These are phyloP conservation scores for Caretta caretta DNA, from an alignment of 2,113 vertebrate species.

Conservation along the genomic window DNA sequence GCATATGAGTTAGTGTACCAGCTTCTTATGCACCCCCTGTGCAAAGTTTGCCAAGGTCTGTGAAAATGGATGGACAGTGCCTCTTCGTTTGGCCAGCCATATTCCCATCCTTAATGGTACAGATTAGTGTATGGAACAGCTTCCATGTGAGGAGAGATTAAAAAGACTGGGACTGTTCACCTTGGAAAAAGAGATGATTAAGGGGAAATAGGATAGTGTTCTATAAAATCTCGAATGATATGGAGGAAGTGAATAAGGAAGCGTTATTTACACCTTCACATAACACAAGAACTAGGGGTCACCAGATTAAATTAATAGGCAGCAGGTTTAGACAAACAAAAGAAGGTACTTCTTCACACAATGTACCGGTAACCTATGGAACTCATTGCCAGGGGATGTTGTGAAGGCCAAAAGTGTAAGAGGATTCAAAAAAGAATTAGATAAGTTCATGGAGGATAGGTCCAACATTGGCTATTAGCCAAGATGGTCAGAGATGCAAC, in stretches of 20 bases:
- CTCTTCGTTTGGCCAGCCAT: neutral
- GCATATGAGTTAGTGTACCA: neutral
- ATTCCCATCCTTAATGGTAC: neutral
- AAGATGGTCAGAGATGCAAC: too few relatives aligned
- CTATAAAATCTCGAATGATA: neutral
- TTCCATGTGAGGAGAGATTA: too few relatives aligned
- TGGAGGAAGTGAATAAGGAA: neutral
- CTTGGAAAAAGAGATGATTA: neutral
- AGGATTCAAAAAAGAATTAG: too few relatives aligned
- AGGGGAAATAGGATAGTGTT: neutral
- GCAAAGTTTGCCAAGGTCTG: neutral
- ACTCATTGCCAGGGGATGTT: neutral
- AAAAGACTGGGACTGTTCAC: too few relatives aligned
- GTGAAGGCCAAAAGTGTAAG: too few relatives aligned
- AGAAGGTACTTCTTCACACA: neutral
- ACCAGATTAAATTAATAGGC: too few relatives aligned
- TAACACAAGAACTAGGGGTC: too few relatives aligned
- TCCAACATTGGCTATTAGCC: too few relatives aligned
- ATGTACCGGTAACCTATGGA: neutral
- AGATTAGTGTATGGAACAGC: too few relatives aligned
- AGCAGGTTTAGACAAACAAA: too few relatives aligned
- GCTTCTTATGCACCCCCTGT: neutral
- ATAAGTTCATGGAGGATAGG: too few relatives aligned
- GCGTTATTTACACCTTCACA: too few relatives aligned
- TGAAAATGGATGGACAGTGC: neutral